phyloP scores from a whole-genome alignment of 2,888 invertebrate genomes.

The Drosophila kuntzei region DNA sequence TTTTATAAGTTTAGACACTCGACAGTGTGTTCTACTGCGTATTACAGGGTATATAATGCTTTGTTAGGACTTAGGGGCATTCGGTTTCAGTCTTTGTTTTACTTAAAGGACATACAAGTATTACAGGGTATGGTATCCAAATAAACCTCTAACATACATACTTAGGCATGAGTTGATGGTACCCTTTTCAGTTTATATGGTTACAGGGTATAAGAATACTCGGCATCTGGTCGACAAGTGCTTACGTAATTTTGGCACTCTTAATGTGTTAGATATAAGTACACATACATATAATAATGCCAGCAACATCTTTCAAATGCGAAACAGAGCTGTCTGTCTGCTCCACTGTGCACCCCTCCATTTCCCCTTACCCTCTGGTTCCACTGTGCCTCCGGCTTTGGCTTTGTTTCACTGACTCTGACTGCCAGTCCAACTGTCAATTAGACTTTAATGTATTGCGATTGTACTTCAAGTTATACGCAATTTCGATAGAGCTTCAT shows the following conservation, averaged over 20 bases:
- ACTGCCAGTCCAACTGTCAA: constrained; percentile 76
- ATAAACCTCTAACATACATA: background rate
- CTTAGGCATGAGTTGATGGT: background rate
- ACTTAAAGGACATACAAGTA: background rate
- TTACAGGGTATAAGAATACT: constrained; percentile 29
- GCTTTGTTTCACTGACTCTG: constrained; percentile 12
- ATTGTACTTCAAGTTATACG: constrained; percentile 77
- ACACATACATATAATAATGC: constrained; percentile 45
- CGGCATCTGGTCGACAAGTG: constrained; percentile 56
- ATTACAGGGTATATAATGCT: background rate
- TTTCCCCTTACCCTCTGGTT: background rate
- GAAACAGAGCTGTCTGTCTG: constrained; percentile 29
- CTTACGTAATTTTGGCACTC: constrained; percentile 71
- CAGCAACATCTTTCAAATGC: constrained; percentile 38
- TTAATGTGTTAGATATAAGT: constrained; percentile 31
- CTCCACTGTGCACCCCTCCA: background rate
- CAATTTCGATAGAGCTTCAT: constrained; percentile 74
- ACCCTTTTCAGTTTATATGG: background rate
- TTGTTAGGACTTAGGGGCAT: background rate
- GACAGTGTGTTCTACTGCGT: background rate
- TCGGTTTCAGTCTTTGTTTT: background rate
- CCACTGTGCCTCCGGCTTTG: constrained; percentile 10
- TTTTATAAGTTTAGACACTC: too few relatives aligned
- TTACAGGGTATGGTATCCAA: background rate
- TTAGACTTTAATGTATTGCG: constrained; percentile 78